These are phyloP conservation scores for Enteromius paludinosus DNA, from an alignment of 2,797 vertebrate genomes.

Conservation along the genomic window DNA sequence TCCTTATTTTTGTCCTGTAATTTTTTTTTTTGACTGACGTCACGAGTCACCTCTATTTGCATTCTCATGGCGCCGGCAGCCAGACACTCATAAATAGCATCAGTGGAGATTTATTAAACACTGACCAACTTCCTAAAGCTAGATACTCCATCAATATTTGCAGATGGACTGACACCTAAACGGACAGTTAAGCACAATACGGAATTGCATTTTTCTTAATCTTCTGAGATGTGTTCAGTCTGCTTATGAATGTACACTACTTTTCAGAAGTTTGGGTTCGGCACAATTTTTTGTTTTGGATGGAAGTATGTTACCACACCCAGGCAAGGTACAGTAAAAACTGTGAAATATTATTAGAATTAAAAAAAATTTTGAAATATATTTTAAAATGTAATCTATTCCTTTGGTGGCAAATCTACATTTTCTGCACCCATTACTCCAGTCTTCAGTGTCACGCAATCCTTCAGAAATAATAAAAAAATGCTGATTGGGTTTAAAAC, in stretches of 20 bases:
- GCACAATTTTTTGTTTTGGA: neutral
- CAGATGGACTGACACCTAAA: neutral
- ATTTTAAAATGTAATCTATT: neutral
- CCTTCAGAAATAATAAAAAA: neutral
- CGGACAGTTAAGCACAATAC: too few species aligned
- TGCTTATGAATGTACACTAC: neutral
- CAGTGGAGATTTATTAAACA: conserved; percentile 4
- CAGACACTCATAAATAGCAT: conserved; percentile 1
- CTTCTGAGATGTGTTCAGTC: neutral
- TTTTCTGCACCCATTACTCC: neutral
- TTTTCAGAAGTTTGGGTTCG: neutral
- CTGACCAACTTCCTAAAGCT: conserved; percentile 1
- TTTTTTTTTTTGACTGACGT: neutral
- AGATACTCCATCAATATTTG: conserved; percentile 2
- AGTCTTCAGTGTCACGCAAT: neutral
- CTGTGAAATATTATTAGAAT: neutral
- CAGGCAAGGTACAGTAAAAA: neutral
- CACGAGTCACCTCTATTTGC: conserved; percentile 26
- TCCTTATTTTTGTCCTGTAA: conserved; percentile 2
- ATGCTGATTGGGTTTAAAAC: neutral
- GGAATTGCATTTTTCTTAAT: neutral
- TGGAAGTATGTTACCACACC: neutral
- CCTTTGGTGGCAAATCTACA: neutral
- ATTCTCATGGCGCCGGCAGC: neutral
- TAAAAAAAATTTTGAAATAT: neutral